Conservation (phyloP, 2,113 vertebrate species). For the Progne subis region DNA sequence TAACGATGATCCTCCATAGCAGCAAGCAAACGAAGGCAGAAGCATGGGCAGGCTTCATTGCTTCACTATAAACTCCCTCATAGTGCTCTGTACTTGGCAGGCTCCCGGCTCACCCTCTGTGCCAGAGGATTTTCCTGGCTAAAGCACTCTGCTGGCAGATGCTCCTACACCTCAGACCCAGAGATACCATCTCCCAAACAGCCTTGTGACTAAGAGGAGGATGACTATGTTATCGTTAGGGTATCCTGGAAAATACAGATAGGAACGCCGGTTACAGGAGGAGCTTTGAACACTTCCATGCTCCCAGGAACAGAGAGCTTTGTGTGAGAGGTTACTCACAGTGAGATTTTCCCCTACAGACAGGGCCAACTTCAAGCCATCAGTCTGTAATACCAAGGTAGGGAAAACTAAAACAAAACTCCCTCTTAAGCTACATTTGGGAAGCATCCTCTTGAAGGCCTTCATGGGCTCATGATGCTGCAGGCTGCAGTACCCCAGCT, state of each 20-base stretch:
- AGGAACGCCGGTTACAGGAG: neutral
- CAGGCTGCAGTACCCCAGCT: neutral
- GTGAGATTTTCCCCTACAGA: neutral
- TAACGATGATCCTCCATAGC: neutral
- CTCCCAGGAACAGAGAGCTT: neutral
- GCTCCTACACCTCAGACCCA: neutral
- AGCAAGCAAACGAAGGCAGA: neutral
- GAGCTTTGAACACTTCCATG: neutral
- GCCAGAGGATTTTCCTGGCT: constrained; percentile 34
- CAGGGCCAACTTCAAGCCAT: neutral
- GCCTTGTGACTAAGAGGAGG: constrained; percentile 3
- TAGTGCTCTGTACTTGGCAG: neutral
- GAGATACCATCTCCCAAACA: constrained; percentile 39
- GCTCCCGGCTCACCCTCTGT: neutral
- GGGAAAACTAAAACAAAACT: neutral
- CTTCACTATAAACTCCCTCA: neutral
- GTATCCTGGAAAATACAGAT: neutral
- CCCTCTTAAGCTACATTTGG: neutral
- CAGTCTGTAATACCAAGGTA: neutral
- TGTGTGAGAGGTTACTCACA: neutral
- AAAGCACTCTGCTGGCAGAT: neutral
- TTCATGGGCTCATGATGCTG: neutral
- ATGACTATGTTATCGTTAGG: neutral
- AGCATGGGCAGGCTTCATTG: neutral
- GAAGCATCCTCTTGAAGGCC: neutral